Evolutionary conservation across 2,888 invertebrate genomes (phyloP).

Genomic region (Heterodera filipjevi): DNA sequence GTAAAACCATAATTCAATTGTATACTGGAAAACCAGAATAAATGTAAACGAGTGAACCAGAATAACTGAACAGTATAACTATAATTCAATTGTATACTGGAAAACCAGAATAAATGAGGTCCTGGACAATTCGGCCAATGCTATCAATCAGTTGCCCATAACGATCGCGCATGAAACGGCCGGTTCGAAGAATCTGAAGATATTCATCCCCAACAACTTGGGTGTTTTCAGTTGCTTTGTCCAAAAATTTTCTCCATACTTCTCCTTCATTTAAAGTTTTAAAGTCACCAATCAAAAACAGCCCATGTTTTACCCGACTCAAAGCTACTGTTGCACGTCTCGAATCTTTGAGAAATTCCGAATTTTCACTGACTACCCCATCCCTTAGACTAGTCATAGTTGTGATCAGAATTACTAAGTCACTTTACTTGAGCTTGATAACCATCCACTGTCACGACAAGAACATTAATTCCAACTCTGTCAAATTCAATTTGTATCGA

Average conservation of each 20-base stretch:
- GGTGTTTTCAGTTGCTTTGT: neutral
- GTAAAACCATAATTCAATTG: no score
- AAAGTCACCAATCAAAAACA: slow-evolving; percentile 1
- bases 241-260: neutral
- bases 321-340: neutral
- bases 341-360: slow-evolving; percentile 5
- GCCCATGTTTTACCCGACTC: neutral
- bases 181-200: neutral
- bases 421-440: slow-evolving; percentile 9
- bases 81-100: no score
- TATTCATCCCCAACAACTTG: neutral
- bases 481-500: neutral
- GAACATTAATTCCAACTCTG: neutral
- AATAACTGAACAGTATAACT: no score
- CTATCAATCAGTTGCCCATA: neutral
- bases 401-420: neutral
- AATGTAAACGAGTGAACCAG: no score
- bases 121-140: no score
- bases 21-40: no score
- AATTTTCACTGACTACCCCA: neutral
- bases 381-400: neutral
- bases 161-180: neutral
- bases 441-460: neutral
- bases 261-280: neutral
- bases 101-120: no score